Conservation (phyloP, 2,888 invertebrate species). For the Trypoxylon attenuatum region DNA sequence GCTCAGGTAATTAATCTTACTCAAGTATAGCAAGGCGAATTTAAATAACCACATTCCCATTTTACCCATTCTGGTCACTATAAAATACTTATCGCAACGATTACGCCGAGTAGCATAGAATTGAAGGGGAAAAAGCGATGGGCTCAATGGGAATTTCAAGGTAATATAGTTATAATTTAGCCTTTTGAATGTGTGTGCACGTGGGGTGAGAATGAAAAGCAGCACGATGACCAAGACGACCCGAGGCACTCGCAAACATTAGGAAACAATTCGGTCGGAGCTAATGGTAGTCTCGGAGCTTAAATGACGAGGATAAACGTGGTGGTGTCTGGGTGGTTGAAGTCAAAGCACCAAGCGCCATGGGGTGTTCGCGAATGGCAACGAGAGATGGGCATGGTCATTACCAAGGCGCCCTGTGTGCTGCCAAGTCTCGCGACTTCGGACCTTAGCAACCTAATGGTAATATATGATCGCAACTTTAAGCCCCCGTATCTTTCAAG, state of each 20-base stretch:
- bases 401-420: constrained; percentile 40
- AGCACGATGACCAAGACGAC: constrained; percentile 33
- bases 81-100: no score
- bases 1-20: no score
- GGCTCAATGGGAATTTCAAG: no score
- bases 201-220: constrained; percentile 32
- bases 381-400: constrained; percentile 54
- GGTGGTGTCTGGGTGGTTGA: no score
- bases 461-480: not conserved
- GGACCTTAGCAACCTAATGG: not conserved
- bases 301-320: constrained; percentile 62
- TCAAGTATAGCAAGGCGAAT: no score
- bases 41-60: no score
- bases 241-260: constrained; percentile 51
- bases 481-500: no score
- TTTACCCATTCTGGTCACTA: no score
- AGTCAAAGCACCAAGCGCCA: constrained; percentile 56
- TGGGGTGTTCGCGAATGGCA: constrained; percentile 50
- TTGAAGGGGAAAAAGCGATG: no score
- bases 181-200: no score
- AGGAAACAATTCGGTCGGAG: constrained; percentile 64
- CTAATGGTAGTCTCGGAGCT: constrained; percentile 52
- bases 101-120: no score
- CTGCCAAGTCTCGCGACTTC: constrained; percentile 21
- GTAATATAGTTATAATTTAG: no score